Evolutionary conservation across 2,113 vertebrate species (phyloP), one percentile per base, ranked within the genome.

Genomic region (Cnemophilus loriae): DNA sequence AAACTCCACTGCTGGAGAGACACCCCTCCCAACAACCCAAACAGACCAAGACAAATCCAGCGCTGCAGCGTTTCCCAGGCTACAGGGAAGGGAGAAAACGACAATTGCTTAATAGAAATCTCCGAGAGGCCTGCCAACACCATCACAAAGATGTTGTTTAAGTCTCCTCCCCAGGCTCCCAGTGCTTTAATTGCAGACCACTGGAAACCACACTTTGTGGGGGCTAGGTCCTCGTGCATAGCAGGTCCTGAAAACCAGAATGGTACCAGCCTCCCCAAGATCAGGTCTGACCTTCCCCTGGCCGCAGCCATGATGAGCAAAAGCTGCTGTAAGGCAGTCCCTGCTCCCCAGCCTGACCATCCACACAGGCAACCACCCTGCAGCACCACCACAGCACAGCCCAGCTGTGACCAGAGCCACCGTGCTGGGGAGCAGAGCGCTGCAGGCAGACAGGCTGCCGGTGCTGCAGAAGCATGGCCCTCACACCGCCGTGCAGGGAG

Each of bases 401-500:
- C 15, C 42, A 60, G 56, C 65, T 82, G 65, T 1, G 1, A 47
- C 9, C 64, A 67, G n/a, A 73, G 41, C 19, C 0, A 0, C 35
- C 0, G 3, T 35, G 44, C 5, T 1, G 5, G 14, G 21, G 37
- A 68, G 55, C 1, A 2, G 26, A 89, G 47, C 28, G 8, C 33
- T 32, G 56, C 0, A 0, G 59, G n/a, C 56, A 53, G 53, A 15
- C 55, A 27, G 1, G 1, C 19, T 73, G 53, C 17, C 19, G 2
- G 33, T 7, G 20, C 35, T 24, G 16, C 35, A 59, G 37, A 9
- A 57, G 24, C 46, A 65, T 13, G 56, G 63, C 39, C 41, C 32
- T 42, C 46, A 33, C 28, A 44, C 6, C 0, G 0, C 3, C 18
- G 37, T 4, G 30, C 1, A 11, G 42, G 9, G 11, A 39, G 13